Conservation (phyloP, 1,140 invertebrate genomes). For the Diprion similis region DNA sequence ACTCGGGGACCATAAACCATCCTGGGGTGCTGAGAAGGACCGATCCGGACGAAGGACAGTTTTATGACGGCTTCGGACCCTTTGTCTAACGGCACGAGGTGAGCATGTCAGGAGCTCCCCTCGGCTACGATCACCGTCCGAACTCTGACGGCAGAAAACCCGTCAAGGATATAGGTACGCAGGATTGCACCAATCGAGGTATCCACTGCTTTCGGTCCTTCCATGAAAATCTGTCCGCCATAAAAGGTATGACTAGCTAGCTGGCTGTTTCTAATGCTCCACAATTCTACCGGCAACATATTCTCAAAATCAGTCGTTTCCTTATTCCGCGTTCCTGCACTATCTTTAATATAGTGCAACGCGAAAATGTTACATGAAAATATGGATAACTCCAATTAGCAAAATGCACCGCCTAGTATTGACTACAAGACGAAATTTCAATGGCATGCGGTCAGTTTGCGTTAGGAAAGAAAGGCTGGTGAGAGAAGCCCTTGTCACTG, state of each 20-base stretch:
- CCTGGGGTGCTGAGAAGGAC: background rate
- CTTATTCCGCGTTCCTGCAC: background rate
- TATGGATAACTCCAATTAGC: background rate
- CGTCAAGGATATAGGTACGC: background rate
- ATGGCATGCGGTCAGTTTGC: too few species aligned
- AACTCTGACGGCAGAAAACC: background rate
- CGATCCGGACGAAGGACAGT: constrained; percentile 37
- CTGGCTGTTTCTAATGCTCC: background rate
- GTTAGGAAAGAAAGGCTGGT: too few species aligned
- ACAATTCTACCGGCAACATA: background rate
- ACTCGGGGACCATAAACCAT: background rate
- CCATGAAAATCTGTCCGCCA: background rate
- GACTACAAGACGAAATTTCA: background rate
- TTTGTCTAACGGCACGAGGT: constrained; percentile 37
- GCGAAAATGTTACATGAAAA: too few species aligned
- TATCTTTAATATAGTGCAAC: background rate
- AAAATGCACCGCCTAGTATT: background rate
- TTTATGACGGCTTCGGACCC: constrained; percentile 42
- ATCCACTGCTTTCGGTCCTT: constrained; percentile 9
- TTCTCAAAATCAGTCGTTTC: background rate
- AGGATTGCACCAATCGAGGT: constrained; percentile 11
- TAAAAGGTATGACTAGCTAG: background rate
- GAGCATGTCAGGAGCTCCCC: background rate
- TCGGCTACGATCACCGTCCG: background rate
- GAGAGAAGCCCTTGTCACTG: background rate